Conservation (phyloP, 2,888 invertebrate genomes). For the Aethes cnicana region DNA sequence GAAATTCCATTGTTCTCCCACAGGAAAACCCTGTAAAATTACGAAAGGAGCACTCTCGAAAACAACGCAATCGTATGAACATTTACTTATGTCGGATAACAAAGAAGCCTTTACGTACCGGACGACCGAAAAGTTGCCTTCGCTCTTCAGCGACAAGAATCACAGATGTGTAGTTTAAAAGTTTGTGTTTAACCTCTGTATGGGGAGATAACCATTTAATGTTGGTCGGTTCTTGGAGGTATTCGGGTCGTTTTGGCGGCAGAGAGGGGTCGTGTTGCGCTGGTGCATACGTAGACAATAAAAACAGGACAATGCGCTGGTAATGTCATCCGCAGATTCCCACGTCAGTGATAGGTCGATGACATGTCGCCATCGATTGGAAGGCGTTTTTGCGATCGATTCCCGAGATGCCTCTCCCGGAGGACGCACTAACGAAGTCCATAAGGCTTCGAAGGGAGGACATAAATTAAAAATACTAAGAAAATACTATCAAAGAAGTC, state of each 20-base stretch:
- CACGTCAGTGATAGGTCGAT: constrained; percentile 69
- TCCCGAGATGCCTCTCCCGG: constrained; percentile 48
- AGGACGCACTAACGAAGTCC: constrained; percentile 58
- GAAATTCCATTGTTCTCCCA: constrained; percentile 45
- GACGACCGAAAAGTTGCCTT: constrained; percentile 12
- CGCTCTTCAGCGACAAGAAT: constrained; percentile 17
- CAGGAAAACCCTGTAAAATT: constrained; percentile 47
- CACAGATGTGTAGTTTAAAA: constrained; percentile 22
- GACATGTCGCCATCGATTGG: constrained; percentile 65
- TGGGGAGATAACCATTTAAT: constrained; percentile 18
- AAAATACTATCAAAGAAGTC: too few species aligned
- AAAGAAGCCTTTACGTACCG: constrained; percentile 9
- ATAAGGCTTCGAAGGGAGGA: too few species aligned
- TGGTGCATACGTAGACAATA: constrained; percentile 40
- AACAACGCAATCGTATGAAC: constrained; percentile 25
- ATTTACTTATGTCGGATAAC: constrained; percentile 29
- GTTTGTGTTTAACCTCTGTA: constrained; percentile 17
- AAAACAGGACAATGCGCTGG: constrained; percentile 54
- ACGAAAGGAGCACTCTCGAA: constrained; percentile 36
- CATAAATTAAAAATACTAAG: too few species aligned
- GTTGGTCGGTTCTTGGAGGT: constrained; percentile 9
- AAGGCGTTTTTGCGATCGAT: constrained; percentile 61
- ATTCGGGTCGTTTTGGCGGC: neutral
- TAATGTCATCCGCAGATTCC: constrained; percentile 66
- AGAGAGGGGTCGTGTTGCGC: constrained; percentile 34